Percentiles rank a stretch among this genome's conserved stretches.
Conservation (phyloP, 2,797 vertebrate genomes). For the Squalus acanthias region DNA sequence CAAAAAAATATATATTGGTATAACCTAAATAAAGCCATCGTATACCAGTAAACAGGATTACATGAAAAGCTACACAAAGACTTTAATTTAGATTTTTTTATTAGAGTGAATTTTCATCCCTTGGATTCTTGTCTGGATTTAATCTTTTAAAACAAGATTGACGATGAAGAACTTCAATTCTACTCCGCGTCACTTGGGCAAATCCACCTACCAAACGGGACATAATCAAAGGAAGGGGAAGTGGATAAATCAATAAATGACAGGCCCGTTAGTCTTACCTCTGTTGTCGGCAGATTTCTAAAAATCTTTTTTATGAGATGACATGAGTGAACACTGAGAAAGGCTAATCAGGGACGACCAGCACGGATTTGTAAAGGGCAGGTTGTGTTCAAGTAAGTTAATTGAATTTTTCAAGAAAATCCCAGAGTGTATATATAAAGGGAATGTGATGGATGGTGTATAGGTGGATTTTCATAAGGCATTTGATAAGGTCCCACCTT, state of each 20-base stretch:
- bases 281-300: neutral
- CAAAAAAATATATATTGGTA: neutral
- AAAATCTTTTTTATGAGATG: neutral
- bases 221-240: neutral
- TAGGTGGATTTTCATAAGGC: neutral
- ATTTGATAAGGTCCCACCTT: neutral
- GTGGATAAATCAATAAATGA: neutral
- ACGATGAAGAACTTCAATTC: slow-evolving; percentile 6
- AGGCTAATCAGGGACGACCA: neutral
- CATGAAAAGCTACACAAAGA: neutral
- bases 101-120: neutral
- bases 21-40: too few species aligned
- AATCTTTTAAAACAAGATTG: neutral
- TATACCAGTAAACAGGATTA: neutral
- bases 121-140: neutral
- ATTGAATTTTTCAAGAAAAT: neutral
- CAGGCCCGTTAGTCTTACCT: neutral
- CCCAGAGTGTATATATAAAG: neutral
- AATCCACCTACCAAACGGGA: neutral
- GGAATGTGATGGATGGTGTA: neutral
- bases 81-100: neutral
- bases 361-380: neutral
- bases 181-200: neutral
- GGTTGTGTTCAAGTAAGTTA: neutral
- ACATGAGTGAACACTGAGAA: neutral